phyloP scores from a whole-genome alignment of 2,888 invertebrate species.

The Cryptus viduatorius region DNA sequence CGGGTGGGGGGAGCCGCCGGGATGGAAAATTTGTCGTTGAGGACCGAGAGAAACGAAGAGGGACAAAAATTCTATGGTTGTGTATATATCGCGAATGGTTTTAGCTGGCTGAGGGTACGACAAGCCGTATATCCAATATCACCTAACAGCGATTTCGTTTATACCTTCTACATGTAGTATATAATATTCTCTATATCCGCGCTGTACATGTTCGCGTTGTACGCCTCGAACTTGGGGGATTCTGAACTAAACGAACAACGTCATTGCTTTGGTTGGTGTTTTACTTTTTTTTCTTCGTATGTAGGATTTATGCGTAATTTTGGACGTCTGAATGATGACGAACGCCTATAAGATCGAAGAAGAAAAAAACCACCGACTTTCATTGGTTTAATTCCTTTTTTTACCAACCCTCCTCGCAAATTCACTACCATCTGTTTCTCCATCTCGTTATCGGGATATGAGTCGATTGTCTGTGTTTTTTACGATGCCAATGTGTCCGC shows the following conservation, averaged over 20 bases:
- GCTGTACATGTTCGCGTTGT: slow-evolving; percentile 34
- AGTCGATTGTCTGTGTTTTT: neutral
- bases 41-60: slow-evolving; percentile 49
- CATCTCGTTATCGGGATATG: slow-evolving; percentile 10
- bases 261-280: slow-evolving; percentile 6
- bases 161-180: slow-evolving; percentile 68
- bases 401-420: neutral
- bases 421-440: neutral
- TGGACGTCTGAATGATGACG: slow-evolving; percentile 37
- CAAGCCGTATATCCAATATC: slow-evolving; percentile 82
- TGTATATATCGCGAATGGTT: slow-evolving; percentile 35
- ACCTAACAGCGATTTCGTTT: slow-evolving; percentile 83
- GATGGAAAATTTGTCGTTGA: slow-evolving; percentile 52
- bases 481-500: slow-evolving; percentile 27
- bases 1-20: slow-evolving; percentile 37
- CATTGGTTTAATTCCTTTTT: slow-evolving; percentile 9
- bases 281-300: slow-evolving; percentile 60
- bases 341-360: slow-evolving; percentile 73
- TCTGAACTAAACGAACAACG: slow-evolving; percentile 23
- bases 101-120: slow-evolving; percentile 64
- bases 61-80: slow-evolving; percentile 42
- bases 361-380: slow-evolving; percentile 46
- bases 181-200: slow-evolving; percentile 31
- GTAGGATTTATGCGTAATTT: neutral
- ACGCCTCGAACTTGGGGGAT: slow-evolving; percentile 24